phyloP scores from a whole-genome alignment of 2,888 invertebrate genomes.

The Congeria kusceri region DNA sequence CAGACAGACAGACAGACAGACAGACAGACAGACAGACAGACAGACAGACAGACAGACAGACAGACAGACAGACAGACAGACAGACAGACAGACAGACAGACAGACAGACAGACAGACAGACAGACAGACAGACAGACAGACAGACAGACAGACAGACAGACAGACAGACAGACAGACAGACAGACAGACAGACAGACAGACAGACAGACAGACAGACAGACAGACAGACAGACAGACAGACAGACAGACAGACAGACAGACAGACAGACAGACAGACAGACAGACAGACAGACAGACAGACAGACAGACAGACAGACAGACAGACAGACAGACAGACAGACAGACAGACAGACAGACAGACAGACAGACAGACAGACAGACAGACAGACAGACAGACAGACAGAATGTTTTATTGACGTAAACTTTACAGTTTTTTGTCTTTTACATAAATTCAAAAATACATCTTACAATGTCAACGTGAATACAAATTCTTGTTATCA shows the following conservation, averaged over 20 bases:
- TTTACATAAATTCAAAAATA: too few species aligned
- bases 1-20: constrained; percentile 16
- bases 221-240: constrained; percentile 12
- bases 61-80: constrained; percentile 16
- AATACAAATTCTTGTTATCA: too few species aligned
- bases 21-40: constrained; percentile 16
- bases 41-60: constrained; percentile 16
- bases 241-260: constrained; percentile 22
- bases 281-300: constrained; percentile 23
- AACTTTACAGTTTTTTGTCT: too few species aligned
- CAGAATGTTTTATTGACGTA: too few species aligned
- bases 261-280: constrained; percentile 15
- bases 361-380: constrained; percentile 25
- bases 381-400: constrained; percentile 25
- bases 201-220: too few species aligned
- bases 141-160: too few species aligned
- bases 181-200: too few species aligned
- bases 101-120: not conserved
- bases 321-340: constrained; percentile 25
- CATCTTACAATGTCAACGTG: too few species aligned
- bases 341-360: constrained; percentile 25
- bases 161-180: too few species aligned
- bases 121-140: constrained; percentile 6
- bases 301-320: constrained; percentile 23
- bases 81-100: constrained; percentile 16